Evolutionary conservation across 92 coral and sea anemone genomes (phyloP), one percentile per base, ranked within the genome.

Genomic region (Porites evermanni): DNA sequence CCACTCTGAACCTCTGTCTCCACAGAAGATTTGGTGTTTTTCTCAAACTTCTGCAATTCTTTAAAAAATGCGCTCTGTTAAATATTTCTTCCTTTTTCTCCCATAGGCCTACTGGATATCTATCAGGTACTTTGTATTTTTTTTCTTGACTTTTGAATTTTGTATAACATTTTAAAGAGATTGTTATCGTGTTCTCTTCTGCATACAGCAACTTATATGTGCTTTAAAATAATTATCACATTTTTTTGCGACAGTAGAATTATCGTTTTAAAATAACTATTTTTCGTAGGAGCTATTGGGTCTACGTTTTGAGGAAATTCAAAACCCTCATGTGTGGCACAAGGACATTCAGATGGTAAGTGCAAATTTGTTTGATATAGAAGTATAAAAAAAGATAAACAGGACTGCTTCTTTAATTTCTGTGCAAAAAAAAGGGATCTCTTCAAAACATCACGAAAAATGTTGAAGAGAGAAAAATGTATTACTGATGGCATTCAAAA

Each of bases 331-430:
- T 70, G 95, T 97, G 17, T 97, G 99, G 99, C 93, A 95, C 44
- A 93, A 92, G 75, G 98, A 97, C 50, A 95, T 95, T 24, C 99
- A 94, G 18, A 89, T 96, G 96, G 99, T 96, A 87, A 88, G 81
- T 53, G 5, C 19, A 19, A 74, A 21, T 44, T 71, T 59, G 18
- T 1, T 7, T 26, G 26, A 16, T 26, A 20, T 72, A n/a, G 3
- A 26, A 70, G 32, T 14, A 11, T 2, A 56, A 56, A 38, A 38
- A 38, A 38, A 4, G 47, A 4, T 4, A 38, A 38, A 38, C 6
- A 4, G 6, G 47, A 4, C 47, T 38, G 47, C 47, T 38, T 38
- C 47, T 38, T 0, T 38, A 38, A 38, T 38, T 38, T 38, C 47
- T 38, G 47, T 4, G 47, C 6, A 38, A 38, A 38, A 1, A 5